These are phyloP conservation scores for Tipula unca DNA, from an alignment of 2,888 invertebrate genomes.

Conservation along the genomic window DNA sequence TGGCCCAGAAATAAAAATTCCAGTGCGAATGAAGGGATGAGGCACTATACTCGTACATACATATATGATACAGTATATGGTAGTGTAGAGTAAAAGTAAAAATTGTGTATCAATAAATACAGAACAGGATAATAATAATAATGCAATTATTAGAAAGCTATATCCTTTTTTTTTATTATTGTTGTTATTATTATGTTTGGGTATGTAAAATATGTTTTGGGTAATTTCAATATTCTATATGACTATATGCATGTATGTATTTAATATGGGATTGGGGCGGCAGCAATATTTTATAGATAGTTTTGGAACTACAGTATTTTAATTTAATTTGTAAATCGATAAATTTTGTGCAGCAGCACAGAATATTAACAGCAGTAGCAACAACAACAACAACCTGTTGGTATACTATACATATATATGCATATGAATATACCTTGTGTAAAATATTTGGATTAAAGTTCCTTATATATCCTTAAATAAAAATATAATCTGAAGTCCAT, in stretches of 20 bases:
- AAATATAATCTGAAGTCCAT: not conserved
- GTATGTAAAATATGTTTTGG: conserved; percentile 8
- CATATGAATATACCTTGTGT: not conserved
- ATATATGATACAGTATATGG: not conserved
- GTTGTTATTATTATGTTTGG: not conserved
- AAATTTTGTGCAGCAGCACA: conserved; percentile 2
- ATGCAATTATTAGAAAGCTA: conserved; percentile 8
- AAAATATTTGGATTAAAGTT: not conserved
- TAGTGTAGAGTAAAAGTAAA: not conserved
- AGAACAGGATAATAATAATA: not conserved
- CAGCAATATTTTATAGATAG: not conserved
- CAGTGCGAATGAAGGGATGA: not conserved
- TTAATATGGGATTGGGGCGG: not conserved
- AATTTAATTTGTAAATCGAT: conserved; percentile 14
- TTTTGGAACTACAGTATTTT: not conserved
- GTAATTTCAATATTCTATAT: not conserved
- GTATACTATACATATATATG: not conserved
- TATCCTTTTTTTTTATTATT: not conserved
- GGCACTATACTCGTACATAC: not conserved
- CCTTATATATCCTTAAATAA: not conserved
- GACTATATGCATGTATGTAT: not conserved
- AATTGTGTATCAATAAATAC: conserved; percentile 8
- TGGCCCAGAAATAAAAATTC: not conserved
- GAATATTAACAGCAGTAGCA: not conserved
- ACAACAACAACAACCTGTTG: not conserved